Base-by-base conservation (phyloP, 2,113 vertebrate species). In the Reinhardtius hippoglossoides region DNA sequence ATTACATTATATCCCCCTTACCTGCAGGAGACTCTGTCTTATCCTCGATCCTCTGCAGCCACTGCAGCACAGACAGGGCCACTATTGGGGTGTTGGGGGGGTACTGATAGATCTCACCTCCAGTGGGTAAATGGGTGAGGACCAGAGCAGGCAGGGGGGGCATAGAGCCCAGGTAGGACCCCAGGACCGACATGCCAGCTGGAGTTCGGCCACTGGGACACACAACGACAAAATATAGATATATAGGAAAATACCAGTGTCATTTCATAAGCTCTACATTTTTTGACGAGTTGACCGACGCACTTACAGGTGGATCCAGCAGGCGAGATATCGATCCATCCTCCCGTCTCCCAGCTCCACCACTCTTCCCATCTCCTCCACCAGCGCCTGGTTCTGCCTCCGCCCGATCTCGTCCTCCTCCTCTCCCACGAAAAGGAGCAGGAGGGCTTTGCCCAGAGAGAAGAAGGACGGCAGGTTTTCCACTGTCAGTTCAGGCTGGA, bases 401-500 rank as follows among this genome's bases (percentile, higher is more conserved):
- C 15, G 37, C 16, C 82, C 90, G 3, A 81, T 26, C 63, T 92
- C 87, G 0, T 93, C 85, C 71, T 94, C 88, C 52, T 87, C 93
- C 23, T 93, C 95, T 12, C 96, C 92, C 3, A 94, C 94, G 73
- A 99, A 99, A 10, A 99, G 88, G 60, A 98, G 88, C 24, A 99
- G 93, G 44, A 99, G 94, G 20, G 96, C 95, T 82, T 94, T 96
- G 44, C 91, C 18, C 58, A 94, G 90, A 14, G 89, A 91, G 77
- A 97, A 79, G 56, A 96, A 96, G 71, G 9, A 64, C 0, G 97
- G 97, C 64, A 99, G 94, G 70, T 94, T 98, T 60, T 95, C 93
- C 88, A 99, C 95, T 0, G 95, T 98, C 88, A 99, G 91, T 90
- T 99, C 97, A 21, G 97, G 97, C 97, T 99, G 90, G 24, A 71